Percentiles rank a stretch among this genome's conserved stretches.
Conservation (phyloP, 2,888 invertebrate species). For the Ischnura elegans region DNA sequence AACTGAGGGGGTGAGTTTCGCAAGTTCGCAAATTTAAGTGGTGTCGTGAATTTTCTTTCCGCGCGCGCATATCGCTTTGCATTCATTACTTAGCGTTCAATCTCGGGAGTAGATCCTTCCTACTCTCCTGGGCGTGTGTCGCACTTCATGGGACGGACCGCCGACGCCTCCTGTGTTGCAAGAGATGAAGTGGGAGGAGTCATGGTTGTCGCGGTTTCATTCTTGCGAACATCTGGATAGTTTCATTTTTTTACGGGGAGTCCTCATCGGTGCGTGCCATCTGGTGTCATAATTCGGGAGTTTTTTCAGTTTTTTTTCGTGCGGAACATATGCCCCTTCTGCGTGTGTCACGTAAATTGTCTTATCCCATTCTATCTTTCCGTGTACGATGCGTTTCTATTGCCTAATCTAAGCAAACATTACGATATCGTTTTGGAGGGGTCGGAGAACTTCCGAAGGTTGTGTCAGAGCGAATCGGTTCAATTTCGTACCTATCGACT, state of each 20-base stretch:
- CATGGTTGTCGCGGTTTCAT: neutral
- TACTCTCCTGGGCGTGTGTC: neutral
- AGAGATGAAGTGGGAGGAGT: neutral
- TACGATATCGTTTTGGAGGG: neutral
- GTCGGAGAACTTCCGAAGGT: neutral
- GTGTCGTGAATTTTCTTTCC: neutral
- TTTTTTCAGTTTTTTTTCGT: neutral
- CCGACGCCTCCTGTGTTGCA: neutral
- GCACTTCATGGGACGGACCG: neutral
- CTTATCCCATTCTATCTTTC: neutral
- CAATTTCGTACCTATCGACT: no score
- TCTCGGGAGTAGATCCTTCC: neutral
- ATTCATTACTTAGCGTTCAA: conserved; percentile 1
- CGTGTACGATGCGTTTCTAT: neutral
- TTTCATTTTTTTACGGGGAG: neutral
- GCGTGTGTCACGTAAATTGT: neutral
- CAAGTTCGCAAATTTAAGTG: neutral
- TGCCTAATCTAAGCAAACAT: neutral
- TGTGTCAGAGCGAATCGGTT: neutral
- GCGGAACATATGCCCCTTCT: neutral
- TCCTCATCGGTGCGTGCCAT: neutral
- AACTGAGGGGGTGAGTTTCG: neutral
- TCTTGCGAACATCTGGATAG: neutral
- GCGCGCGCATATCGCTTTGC: neutral
- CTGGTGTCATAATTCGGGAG: neutral